Percentiles rank a stretch among this genome's conserved stretches.
Conservation (phyloP, 2,888 invertebrate species). For the Stegana nigrithorax region DNA sequence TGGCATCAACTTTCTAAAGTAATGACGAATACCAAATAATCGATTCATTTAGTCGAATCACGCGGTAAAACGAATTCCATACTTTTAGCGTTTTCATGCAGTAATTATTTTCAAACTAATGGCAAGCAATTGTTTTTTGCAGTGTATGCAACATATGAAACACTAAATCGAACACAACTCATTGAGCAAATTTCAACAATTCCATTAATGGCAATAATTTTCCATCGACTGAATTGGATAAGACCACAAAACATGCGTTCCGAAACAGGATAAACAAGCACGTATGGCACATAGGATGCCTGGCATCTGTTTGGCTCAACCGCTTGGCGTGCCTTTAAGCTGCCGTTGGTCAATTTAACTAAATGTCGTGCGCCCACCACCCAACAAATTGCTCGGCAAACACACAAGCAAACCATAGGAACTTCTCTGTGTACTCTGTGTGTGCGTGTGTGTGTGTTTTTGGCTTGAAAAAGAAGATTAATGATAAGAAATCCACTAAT, state of each 20-base stretch:
- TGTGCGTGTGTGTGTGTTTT: neutral
- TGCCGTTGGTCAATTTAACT: neutral
- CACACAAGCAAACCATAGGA: neutral
- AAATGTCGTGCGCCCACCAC: neutral
- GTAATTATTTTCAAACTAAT: too few species aligned
- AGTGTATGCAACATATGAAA: neutral
- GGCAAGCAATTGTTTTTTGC: too few species aligned
- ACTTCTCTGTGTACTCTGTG: neutral
- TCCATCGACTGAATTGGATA: neutral
- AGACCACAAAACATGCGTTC: neutral
- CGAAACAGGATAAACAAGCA: neutral
- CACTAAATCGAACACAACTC: conserved; percentile 2
- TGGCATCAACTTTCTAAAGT: too few species aligned
- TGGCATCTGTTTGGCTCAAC: neutral
- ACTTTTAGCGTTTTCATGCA: too few species aligned
- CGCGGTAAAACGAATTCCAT: too few species aligned
- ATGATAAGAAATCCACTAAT: conserved; percentile 12
- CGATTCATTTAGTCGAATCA: too few species aligned
- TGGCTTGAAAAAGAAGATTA: conserved; percentile 3
- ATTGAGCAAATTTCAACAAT: neutral
- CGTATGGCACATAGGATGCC: neutral
- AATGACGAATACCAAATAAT: too few species aligned
- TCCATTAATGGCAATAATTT: conserved; percentile 5
- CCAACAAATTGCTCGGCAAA: neutral
- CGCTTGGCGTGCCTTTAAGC: too few species aligned